Evolutionary conservation across 2,797 vertebrate species (phyloP).

Genomic region (Tenualosa thibaudeaui): DNA sequence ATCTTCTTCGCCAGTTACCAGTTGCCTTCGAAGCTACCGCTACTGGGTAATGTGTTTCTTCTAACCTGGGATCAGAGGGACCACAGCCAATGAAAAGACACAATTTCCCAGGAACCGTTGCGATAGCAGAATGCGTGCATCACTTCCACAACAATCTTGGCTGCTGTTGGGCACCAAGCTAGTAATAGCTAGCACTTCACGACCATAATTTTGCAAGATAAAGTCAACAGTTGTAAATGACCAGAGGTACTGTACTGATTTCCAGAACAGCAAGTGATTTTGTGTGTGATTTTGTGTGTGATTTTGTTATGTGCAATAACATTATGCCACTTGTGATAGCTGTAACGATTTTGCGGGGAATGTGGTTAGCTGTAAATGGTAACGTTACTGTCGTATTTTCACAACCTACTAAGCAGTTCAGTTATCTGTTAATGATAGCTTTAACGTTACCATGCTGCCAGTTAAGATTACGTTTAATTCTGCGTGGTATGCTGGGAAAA

Average conservation of each 20-base stretch:
- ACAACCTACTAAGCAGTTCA: too few relatives aligned
- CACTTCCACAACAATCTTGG: conserved; percentile 21
- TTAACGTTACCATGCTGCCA: too few relatives aligned
- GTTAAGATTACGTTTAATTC: too few relatives aligned
- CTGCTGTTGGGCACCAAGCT: background rate
- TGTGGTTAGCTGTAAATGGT: background rate
- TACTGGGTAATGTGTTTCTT: conserved; percentile 59
- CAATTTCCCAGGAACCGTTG: background rate
- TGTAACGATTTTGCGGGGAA: background rate
- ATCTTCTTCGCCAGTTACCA: conserved; percentile 19
- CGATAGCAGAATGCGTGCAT: background rate
- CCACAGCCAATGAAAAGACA: background rate
- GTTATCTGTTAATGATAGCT: too few relatives aligned
- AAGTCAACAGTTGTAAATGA: background rate
- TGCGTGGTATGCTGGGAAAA: too few relatives aligned
- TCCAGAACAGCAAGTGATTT: background rate
- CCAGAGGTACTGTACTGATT: background rate
- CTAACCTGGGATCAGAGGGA: fast-evolving
- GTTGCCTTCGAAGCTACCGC: background rate
- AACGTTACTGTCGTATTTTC: background rate
- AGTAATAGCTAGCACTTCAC: background rate
- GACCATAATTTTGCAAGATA: background rate
- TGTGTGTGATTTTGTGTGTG: too few relatives aligned
- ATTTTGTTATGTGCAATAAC: background rate
- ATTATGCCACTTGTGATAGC: background rate